A percentile compares a stretch with the other conserved stretches of the same genome.
phyloP scores from a whole-genome alignment of 2,888 invertebrate genomes.

The Hirtodrosophila confusa region DNA sequence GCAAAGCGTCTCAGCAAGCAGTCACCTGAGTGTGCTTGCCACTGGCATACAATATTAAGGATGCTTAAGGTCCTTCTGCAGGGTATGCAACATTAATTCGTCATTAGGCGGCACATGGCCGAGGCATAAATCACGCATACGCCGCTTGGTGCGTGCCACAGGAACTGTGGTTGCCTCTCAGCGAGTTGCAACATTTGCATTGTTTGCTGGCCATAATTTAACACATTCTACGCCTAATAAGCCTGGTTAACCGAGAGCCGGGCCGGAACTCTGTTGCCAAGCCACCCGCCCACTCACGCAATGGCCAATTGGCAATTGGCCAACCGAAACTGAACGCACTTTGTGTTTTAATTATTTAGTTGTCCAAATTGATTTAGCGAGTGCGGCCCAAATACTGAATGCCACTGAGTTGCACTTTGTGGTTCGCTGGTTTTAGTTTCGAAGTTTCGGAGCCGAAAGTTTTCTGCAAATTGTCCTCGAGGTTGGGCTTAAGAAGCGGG shows the following conservation, averaged over 20 bases:
- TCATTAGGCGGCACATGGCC: slow-evolving; percentile 45
- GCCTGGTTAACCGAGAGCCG: slow-evolving; percentile 23
- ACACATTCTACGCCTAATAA: slow-evolving; percentile 41
- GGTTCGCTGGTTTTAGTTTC: slow-evolving; percentile 28
- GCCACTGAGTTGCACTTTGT: slow-evolving; percentile 29
- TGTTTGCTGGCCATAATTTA: slow-evolving; percentile 41
- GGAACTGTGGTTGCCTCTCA: slow-evolving; percentile 10
- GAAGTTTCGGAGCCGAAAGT: slow-evolving; percentile 48
- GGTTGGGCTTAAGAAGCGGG: slow-evolving; percentile 10
- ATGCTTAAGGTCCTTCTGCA: background rate
- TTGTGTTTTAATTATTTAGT: slow-evolving; percentile 50
- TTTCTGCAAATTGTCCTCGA: slow-evolving; percentile 39
- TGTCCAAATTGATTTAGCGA: slow-evolving; percentile 49
- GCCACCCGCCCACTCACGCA: slow-evolving; percentile 6
- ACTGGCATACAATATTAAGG: too few relatives aligned
- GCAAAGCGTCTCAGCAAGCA: too few relatives aligned
- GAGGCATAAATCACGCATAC: slow-evolving; percentile 60
- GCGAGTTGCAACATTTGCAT: slow-evolving; percentile 25
- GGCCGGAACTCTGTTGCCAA: slow-evolving; percentile 10
- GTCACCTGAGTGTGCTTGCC: too few relatives aligned
- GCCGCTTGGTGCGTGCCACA: slow-evolving; percentile 43
- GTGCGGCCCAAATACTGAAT: too few relatives aligned
- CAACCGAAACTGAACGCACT: slow-evolving; percentile 25
- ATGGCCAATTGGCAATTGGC: slow-evolving; percentile 26
- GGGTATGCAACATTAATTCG: slow-evolving; percentile 37